Conservation (phyloP, 2,113 vertebrate genomes). For the Falco punctatus region DNA sequence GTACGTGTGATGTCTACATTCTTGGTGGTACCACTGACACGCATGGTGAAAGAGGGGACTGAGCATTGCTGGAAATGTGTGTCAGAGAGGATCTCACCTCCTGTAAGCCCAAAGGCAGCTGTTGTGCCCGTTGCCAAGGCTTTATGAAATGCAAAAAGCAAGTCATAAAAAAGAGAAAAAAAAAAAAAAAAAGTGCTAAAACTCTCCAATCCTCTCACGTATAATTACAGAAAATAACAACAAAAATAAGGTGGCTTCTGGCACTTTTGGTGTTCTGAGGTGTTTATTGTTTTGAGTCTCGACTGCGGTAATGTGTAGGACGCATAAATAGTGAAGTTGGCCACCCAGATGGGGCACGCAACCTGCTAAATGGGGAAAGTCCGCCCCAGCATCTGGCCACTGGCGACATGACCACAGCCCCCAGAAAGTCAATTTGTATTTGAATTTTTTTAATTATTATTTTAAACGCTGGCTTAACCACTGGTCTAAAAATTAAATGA, state of each 20-base stretch:
- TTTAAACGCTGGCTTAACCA: background rate
- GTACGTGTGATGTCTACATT: accelerated
- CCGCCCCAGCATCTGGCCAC: background rate
- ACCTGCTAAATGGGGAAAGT: constrained; percentile 26
- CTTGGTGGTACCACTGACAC: background rate
- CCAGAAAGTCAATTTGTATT: background rate
- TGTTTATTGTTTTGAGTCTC: constrained; percentile 19
- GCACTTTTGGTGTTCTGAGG: constrained; percentile 4
- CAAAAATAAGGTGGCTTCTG: constrained; percentile 42
- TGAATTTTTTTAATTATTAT: background rate
- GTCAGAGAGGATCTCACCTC: background rate
- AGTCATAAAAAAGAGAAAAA: background rate
- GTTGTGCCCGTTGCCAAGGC: background rate
- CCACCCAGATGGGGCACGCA: background rate
- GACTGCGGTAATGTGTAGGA: constrained; percentile 8
- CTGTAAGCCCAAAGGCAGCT: background rate
- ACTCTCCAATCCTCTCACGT: constrained; percentile 7
- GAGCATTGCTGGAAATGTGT: background rate
- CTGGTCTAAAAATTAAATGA: background rate
- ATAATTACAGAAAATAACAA: constrained; percentile 57
- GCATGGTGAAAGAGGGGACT: background rate
- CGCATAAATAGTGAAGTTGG: background rate
- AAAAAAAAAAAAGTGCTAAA: background rate
- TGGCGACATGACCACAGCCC: background rate
- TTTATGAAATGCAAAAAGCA: background rate